Percentiles rank a stretch among this genome's conserved stretches.
Conservation (phyloP, 2,888 invertebrate species). For the Pinctada fucata region DNA sequence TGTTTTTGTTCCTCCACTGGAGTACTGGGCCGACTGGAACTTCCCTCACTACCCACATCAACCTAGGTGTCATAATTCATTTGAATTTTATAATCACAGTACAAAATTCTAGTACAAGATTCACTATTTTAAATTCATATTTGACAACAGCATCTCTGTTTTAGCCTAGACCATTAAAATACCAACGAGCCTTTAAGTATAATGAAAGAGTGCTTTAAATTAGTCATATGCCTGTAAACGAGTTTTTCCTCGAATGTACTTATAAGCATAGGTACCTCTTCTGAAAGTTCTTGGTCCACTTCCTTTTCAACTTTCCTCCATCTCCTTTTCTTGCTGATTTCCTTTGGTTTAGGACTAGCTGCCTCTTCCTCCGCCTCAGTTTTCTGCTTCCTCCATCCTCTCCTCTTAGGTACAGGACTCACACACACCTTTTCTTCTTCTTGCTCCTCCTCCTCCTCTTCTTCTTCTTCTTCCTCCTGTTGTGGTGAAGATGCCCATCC, state of each 20-base stretch:
- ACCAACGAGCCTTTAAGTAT: too few relatives aligned
- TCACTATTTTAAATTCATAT: too few relatives aligned
- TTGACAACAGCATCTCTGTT: too few relatives aligned
- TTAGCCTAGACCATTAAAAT: too few relatives aligned
- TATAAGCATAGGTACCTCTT: not conserved
- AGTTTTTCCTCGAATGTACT: too few relatives aligned
- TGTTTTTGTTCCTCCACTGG: not conserved
- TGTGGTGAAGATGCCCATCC: not conserved
- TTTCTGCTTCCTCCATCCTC: conserved; percentile 1
- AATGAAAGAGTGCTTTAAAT: too few relatives aligned
- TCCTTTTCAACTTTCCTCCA: conserved; percentile 4
- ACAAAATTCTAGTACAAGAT: not conserved
- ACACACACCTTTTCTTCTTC: not conserved
- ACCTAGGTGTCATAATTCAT: not conserved
- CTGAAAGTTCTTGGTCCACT: not conserved
- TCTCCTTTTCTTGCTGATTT: conserved; percentile 9
- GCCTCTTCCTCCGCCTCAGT: not conserved
- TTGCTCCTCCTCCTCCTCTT: conserved; percentile 2
- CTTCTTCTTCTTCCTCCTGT: not conserved
- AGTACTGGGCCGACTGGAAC: not conserved
- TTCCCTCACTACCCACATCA: conserved; percentile 4
- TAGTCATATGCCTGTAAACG: too few relatives aligned
- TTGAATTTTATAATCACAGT: not conserved
- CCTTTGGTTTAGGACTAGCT: not conserved
- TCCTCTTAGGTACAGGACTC: not conserved